Base-by-base conservation (phyloP, 2,888 invertebrate species). In the Cryptocephalus primarius region DNA sequence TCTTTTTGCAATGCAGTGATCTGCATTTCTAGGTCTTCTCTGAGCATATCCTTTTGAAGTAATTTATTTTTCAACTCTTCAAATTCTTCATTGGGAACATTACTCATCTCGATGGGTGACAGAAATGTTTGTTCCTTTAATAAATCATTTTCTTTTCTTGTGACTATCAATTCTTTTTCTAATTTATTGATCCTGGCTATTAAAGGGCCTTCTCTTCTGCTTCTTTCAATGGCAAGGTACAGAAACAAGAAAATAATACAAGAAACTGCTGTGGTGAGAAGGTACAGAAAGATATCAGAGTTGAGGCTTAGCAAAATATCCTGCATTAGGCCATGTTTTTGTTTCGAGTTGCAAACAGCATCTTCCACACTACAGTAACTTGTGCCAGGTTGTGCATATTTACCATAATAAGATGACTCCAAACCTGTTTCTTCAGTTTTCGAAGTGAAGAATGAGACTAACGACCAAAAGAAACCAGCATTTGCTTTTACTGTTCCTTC, bases 221-320 rank as follows among this genome's bases (percentile, higher is more conserved):
- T 80, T 61, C 83, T 86, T 67, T 87, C 87, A 51, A 88, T 79
- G 57, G 83, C 82, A 65, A 87, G 83, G 68, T 86, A 85, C 14
- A 85, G 85, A 48, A 88, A 74, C 12, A 82, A 77, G 61, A 89
- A 88, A 43, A 85, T 66, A 8, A 88, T 71, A 1, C 84, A 79
- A 0, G 85, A 80, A n/a, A 77, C 69, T 3, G 85, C 83, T n/a
- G 85, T 80, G 42, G 85, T 65, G 11, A 60, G 45, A 32, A 67
- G 47, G 50, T 62, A 64, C 1, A 64, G 42, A 9, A 62, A 54
- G 22, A 63, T 33, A 40, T 64, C 61, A 4, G 60, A 54, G 44
- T 52, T 60, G 22, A 63, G 59, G 22, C 33, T 53, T 8, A 55
- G 40, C 4, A 13, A 31, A 6, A 22, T 6, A 22, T 22, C 22